Evolutionary conservation across 2,797 vertebrate genomes (phyloP), one percentile per base, ranked within the genome.

Genomic region (Babyrousa celebensis): DNA sequence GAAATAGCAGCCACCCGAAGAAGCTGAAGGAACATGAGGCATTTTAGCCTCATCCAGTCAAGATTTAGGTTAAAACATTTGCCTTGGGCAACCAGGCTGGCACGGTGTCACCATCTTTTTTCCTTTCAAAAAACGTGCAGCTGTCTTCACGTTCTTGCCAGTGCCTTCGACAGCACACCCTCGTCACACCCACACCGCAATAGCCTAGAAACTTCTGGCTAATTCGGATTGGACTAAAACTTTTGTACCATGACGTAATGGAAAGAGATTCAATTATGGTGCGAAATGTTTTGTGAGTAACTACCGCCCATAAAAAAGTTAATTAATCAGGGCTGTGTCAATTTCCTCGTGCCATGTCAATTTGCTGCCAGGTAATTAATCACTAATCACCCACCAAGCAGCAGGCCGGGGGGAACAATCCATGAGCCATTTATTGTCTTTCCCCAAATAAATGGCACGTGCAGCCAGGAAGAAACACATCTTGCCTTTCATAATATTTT

Each of bases 351-450:
- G 98, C 99, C 98, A 97, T 99, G 99, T 99, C 99, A 99, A 98
- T 99, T 99, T 99, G 98, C 98, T 98, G 98, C 98, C 96, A 98
- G 98, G 99, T 99, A 99, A 99, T 99, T 99, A 99, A 99, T 99
- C 99, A 99, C 98, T 99, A 99, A 99, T 99, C 98, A 74, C 98
- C 98, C 98, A 98, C 98, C 89, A 25, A 98, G 98, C 98, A 98
- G 98, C 98, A 98, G 98, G 98, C 98, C 77, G 88, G 98, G 6
- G 97, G 54, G 98, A 98, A 98, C 98, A 98, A 98, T 98, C 98
- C 98, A 86, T 43, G 54, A 98, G 96, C 97, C 98, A 98, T 99
- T 99, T 98, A 98, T 98, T 98, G 98, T 98, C 97, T 96, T 98
- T 98, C 97, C 77, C 84, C 91, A 98, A 98, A 98, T 98, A 99